Evolutionary conservation across 2,797 vertebrate genomes (phyloP), one percentile per base, ranked within the genome.

Genomic region (Chelmon rostratus): DNA sequence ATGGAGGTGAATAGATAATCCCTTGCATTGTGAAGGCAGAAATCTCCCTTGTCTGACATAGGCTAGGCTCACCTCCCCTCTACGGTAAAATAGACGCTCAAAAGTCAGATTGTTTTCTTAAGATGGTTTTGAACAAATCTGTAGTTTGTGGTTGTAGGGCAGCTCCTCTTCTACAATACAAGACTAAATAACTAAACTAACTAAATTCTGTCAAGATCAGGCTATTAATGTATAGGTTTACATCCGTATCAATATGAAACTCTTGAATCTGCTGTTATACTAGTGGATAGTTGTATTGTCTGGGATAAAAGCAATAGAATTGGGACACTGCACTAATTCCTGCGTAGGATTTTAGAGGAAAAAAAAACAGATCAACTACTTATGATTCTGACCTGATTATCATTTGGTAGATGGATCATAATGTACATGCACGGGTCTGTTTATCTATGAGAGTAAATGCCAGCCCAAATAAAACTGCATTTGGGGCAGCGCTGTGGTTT

Each of bases 381-480:
- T 82, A 68, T 68, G 74, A 88, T 82, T 78, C 57, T 85, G 88
- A 75, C 88, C 84, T 71, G 90, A 83, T 86, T 90, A 88, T 77
- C 31, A 71, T 89, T 82, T 71, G 78, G 53, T 73, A 63, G 71
- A 79, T 86, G 82, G 76, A 82, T 87, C 67, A 54, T 2, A 47
- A 21, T 56, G 47, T 67, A 37, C 56, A 52, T 38, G 67, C 42
- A 78, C 13, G 40, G n/a, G 21, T 37, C 52, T 74, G 69, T 53
- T 77, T 75, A 80, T 84, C 40, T 71, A 66, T 23, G 49, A 7
- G 54, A 33, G 38, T 52, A 42, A 81, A 53, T 64, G 37, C 42
- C 46, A 31, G 44, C 8, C 15, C 25, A 49, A 68, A 50, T 44
- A 59, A 53, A 61, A 62, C 46, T 52, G 44, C 33, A 62, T 66